Evolutionary conservation across 2,113 vertebrate species (phyloP).

Genomic region (Nerophis lumbriciformis): DNA sequence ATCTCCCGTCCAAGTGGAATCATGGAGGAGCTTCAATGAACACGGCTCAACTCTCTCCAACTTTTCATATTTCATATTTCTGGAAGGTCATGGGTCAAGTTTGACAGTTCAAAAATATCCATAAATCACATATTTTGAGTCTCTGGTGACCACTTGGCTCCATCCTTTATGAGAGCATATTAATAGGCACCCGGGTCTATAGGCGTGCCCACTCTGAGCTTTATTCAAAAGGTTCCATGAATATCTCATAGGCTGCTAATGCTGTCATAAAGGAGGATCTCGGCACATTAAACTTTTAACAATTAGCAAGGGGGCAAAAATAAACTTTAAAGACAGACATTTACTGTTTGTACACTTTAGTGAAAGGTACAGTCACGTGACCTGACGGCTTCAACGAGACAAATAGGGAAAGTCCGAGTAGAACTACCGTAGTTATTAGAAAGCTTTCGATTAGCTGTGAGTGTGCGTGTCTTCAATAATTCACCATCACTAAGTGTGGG

Average conservation of each 20-base stretch:
- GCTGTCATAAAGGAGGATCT: slow-evolving; percentile 52
- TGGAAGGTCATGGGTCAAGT: slow-evolving; percentile 63
- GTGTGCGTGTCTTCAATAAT: slow-evolving; percentile 47
- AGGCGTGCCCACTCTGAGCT: slow-evolving; percentile 36
- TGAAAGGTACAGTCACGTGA: neutral
- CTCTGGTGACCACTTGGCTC: slow-evolving; percentile 38
- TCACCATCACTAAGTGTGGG: slow-evolving; percentile 22
- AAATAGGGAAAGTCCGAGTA: neutral
- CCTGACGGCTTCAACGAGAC: neutral
- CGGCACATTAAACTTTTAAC: slow-evolving; percentile 60
- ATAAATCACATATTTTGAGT: slow-evolving; percentile 57
- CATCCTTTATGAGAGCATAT: slow-evolving; percentile 57
- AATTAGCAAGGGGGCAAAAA: slow-evolving; percentile 19
- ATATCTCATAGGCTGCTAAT: slow-evolving; percentile 67
- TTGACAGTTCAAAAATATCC: slow-evolving; percentile 54
- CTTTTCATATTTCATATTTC: slow-evolving; percentile 35
- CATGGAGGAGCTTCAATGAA: slow-evolving; percentile 2
- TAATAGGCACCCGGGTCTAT: slow-evolving; percentile 54
- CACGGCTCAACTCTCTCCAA: slow-evolving; percentile 5
- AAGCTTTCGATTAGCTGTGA: neutral
- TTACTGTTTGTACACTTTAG: neutral
- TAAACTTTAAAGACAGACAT: slow-evolving; percentile 14
- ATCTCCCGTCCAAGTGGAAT: neutral
- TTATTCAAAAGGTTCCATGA: slow-evolving; percentile 63
- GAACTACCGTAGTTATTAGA: neutral